A percentile compares a stretch with the other conserved stretches of the same genome.
phyloP scores from a whole-genome alignment of 2,113 vertebrate species.

The Nycticebus coucang region DNA sequence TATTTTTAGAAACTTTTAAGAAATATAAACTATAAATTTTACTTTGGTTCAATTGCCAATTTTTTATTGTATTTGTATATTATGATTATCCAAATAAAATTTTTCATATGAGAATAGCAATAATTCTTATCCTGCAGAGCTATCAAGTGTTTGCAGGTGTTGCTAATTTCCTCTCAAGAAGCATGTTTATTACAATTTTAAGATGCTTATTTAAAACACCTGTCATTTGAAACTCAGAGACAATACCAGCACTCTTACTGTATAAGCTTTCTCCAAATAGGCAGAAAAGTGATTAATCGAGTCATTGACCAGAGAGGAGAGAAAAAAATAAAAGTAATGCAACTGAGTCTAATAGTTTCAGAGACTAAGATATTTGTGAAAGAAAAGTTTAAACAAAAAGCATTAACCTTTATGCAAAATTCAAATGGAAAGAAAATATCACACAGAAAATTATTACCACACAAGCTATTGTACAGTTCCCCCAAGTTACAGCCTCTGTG shows the following conservation, averaged over 20 bases:
- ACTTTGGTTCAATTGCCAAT: background rate
- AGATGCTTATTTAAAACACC: background rate
- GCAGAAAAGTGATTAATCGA: background rate
- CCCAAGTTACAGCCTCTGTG: background rate
- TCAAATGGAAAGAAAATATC: background rate
- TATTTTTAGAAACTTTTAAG: background rate
- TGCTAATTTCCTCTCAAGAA: background rate
- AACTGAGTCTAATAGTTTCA: background rate
- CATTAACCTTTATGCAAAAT: background rate
- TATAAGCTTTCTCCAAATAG: constrained; percentile 4
- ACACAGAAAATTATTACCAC: background rate
- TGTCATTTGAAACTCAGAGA: background rate
- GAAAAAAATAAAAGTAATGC: background rate
- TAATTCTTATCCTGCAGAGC: background rate
- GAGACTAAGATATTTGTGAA: background rate
- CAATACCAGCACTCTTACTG: background rate
- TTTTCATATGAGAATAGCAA: background rate
- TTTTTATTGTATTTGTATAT: background rate
- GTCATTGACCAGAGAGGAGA: background rate
- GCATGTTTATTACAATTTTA: background rate
- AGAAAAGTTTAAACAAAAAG: background rate
- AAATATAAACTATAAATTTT: background rate
- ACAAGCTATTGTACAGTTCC: background rate
- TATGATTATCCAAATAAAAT: constrained; percentile 1
- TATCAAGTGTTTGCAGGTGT: background rate